phyloP scores from a whole-genome alignment of 2,113 vertebrate species.

The Camelus dromedarius region DNA sequence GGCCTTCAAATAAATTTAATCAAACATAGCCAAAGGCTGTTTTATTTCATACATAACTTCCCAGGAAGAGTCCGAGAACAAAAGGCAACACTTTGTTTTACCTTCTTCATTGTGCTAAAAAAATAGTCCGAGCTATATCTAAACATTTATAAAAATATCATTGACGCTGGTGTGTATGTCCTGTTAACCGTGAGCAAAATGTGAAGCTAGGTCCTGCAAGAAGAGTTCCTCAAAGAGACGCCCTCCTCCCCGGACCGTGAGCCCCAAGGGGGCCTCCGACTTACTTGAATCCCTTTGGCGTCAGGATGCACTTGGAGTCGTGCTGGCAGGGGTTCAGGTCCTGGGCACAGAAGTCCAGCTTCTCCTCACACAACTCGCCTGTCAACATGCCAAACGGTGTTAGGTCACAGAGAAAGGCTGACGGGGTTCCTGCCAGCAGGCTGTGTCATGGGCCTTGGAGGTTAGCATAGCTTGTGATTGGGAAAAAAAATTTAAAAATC shows the following conservation, averaged over 20 bases:
- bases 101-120: slow-evolving; percentile 45
- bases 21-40: neutral
- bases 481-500: neutral
- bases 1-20: neutral
- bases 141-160: neutral
- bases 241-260: fast-evolving
- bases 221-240: neutral
- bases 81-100: neutral
- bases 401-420: slow-evolving; percentile 42
- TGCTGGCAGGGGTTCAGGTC: slow-evolving; percentile 97
- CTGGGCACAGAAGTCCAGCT: slow-evolving; percentile 96
- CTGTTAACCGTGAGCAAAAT: neutral
- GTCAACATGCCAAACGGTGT: slow-evolving; percentile 79
- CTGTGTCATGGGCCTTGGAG: neutral
- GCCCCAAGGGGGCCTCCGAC: slow-evolving; percentile 71
- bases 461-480: neutral
- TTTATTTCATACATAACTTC: slow-evolving; percentile 29
- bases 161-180: neutral
- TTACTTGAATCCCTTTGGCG: slow-evolving; percentile 95
- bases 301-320: slow-evolving; percentile 97
- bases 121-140: neutral
- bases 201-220: neutral
- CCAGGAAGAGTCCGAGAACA: neutral
- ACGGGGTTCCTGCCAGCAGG: neutral
- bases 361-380: slow-evolving; percentile 98